A percentile compares a stretch with the other conserved stretches of the same genome.
These are phyloP conservation scores for Micrasema longulum DNA, from an alignment of 1,140 invertebrate genomes.

Conservation along the genomic window DNA sequence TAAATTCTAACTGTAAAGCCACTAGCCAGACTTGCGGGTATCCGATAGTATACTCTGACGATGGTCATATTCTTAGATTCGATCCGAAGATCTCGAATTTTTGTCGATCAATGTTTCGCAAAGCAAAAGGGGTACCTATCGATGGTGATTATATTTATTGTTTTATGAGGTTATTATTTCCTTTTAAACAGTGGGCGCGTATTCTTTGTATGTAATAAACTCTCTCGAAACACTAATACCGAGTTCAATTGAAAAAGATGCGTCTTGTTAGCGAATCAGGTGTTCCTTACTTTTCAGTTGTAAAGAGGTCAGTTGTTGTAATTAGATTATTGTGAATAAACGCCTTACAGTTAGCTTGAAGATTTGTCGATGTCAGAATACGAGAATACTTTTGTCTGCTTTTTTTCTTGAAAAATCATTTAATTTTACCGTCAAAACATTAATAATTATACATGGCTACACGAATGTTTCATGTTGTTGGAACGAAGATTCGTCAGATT, in stretches of 20 bases:
- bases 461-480: too few relatives aligned
- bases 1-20: constrained; percentile 50
- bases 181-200: constrained; percentile 9
- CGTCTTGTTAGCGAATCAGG: constrained; percentile 26
- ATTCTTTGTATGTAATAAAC: not conserved
- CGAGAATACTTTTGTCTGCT: too few relatives aligned
- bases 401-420: too few relatives aligned
- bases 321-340: too few relatives aligned
- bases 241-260: constrained; percentile 30
- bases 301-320: constrained; percentile 30
- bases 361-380: too few relatives aligned
- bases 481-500: not conserved
- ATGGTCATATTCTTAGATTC: constrained; percentile 27
- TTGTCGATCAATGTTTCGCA: constrained; percentile 1
- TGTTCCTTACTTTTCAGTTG: constrained; percentile 1
- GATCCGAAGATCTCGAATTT: constrained; percentile 28
- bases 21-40: constrained; percentile 15
- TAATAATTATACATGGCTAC: too few relatives aligned
- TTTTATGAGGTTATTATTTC: not conserved
- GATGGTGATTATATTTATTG: too few relatives aligned
- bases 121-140: too few relatives aligned
- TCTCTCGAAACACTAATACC: constrained; percentile 5
- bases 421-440: too few relatives aligned
- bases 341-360: too few relatives aligned
- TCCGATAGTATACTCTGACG: constrained; percentile 9